Evolutionary conservation across 2,888 invertebrate genomes (phyloP).

Genomic region (Unio pictorum): DNA sequence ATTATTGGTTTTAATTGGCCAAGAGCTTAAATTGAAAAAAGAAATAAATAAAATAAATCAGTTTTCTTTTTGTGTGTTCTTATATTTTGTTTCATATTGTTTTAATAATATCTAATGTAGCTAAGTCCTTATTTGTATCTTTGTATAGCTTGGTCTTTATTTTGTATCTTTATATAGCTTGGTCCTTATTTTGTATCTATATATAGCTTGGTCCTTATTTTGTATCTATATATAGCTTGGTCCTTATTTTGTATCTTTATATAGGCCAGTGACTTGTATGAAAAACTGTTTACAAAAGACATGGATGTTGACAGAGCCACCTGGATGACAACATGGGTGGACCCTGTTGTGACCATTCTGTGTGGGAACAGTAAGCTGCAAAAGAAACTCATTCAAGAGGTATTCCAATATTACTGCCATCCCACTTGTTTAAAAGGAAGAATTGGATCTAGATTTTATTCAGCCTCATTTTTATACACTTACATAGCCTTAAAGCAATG

Average conservation of each 20-base stretch:
- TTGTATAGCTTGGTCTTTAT: too few species aligned
- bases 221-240: slow-evolving; percentile 60
- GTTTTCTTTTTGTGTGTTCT: too few species aligned
- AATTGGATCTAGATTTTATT: too few species aligned
- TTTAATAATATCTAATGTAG: background rate
- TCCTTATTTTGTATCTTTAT: slow-evolving; percentile 14
- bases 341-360: slow-evolving; percentile 64
- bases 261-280: slow-evolving; percentile 76
- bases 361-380: slow-evolving; percentile 50
- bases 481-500: too few species aligned
- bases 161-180: too few species aligned
- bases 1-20: too few species aligned
- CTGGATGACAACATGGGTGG: slow-evolving; percentile 76
- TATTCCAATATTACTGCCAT: slow-evolving; percentile 15
- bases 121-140: too few species aligned
- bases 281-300: slow-evolving; percentile 71
- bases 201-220: background rate
- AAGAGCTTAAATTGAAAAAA: too few species aligned
- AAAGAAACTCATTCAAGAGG: slow-evolving; percentile 62
- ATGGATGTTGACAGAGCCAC: slow-evolving; percentile 13
- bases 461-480: too few species aligned
- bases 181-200: too few species aligned
- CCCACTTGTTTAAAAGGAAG: background rate
- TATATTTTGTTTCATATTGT: too few species aligned
- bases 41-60: too few species aligned